Evolutionary conservation across 2,797 vertebrate genomes (phyloP), one percentile per base, ranked within the genome.

Genomic region (Megalops cyprinoides): DNA sequence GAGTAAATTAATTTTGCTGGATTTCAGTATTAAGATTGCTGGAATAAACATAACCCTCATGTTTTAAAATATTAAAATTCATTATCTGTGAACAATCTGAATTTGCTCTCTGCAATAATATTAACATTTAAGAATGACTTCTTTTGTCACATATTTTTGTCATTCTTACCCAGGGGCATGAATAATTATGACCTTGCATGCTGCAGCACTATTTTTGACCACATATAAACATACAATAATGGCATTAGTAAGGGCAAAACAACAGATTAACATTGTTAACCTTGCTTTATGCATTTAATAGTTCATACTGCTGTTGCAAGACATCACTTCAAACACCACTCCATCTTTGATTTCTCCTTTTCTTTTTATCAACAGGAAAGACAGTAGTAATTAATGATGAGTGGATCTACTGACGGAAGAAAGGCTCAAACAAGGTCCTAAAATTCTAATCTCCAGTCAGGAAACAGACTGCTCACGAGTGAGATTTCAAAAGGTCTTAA

Each of bases 231-330:
- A n/a, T 8, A 23, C 42, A 6, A 18, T 53, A 14, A 53, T 53
- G 12, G 23, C 58, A 25, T 58, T 58, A 25, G 77, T 78, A 51
- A 28, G 15, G 60, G 46, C 53, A 74, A 23, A 74, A 76, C 67
- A 80, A 83, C 49, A 69, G 46, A 58, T 79, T 76, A 80, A 56
- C 28, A 62, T 42, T 77, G 74, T 76, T 67, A 58, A 42, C 48
- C 8, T 39, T 25, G 18, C 28, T 34, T 12, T 48, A 23, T 46
- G 14, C 34, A 34, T 37, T 62, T 42, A 53, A 53, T 25, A 55
- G 14, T 49, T 51, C 46, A 42, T 15, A 31, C 34, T 51, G 20
- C 25, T 51, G 20, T 79, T 25, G 62, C 6, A 44, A 69, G 28
- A 4, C 12, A 71, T 79, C 46, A 69, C 37, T 53, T 31, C 46